Conservation (phyloP, 53 echinoderm and acorn worm species). For the Hippasteria phrygiana region DNA sequence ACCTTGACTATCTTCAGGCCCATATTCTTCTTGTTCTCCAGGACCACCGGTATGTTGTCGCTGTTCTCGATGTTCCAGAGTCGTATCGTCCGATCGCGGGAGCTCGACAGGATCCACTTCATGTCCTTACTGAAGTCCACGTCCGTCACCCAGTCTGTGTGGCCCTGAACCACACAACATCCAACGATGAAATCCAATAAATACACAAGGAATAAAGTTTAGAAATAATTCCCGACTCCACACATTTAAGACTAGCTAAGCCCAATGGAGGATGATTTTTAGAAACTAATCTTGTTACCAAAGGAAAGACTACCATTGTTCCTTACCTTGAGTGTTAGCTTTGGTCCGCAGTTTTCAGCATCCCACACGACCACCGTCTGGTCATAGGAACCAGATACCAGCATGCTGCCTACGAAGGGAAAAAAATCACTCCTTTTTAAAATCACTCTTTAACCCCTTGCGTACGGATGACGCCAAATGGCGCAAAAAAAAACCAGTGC, state of each 20-base stretch:
- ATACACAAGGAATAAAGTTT: background rate
- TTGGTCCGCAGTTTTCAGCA: conserved; percentile 89
- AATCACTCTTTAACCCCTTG: no score
- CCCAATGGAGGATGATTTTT: no score
- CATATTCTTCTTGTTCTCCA: conserved; percentile 98
- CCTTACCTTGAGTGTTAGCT: conserved; percentile 92
- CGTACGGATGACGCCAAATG: no score
- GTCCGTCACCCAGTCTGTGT: conserved; percentile 95
- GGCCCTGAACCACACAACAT: conserved; percentile 92
- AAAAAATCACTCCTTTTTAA: background rate
- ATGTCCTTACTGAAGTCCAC: conserved; percentile 90
- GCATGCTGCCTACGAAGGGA: conserved; percentile 67
- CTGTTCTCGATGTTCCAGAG: conserved; percentile 97
- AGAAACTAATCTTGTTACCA: no score
- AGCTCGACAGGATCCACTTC: conserved; percentile 91
- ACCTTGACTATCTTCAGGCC: conserved; percentile 98
- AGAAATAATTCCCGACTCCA: no score
- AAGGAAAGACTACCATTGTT: no score
- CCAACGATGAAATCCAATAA: no score
- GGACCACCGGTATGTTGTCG: conserved; percentile 90
- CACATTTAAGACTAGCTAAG: no score
- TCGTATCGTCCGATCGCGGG: conserved; percentile 87
- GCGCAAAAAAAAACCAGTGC: no score
- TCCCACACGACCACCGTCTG: conserved; percentile 99
- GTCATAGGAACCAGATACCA: conserved; percentile 97